Base-by-base conservation (phyloP, 2,888 invertebrate genomes). In the Sminthurinus aureus region DNA sequence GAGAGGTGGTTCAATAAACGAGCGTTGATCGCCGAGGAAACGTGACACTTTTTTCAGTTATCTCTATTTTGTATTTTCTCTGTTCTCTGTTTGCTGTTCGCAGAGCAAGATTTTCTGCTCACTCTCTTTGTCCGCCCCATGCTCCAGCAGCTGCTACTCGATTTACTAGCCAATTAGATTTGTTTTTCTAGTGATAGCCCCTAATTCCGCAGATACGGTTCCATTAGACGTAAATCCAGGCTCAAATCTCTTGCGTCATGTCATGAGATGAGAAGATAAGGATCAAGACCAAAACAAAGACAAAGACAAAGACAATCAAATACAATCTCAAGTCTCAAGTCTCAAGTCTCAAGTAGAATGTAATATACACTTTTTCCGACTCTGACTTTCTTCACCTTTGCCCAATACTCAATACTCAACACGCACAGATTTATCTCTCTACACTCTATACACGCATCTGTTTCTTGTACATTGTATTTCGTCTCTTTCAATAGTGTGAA, bases 1-100 rank as follows among this genome's bases (percentile, higher is more conserved):
- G 15, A 52, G 80, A 78, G 71, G 51, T 24, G 69, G 78, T 83
- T 78, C 74, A 78, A 78, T 83, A 83, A 83, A 83, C 73, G 77
- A 83, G 83, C 73, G 50, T 79, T 83, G 58, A 79, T 83, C 78
- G 78, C 15, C 20, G 12, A 58, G 73, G 66, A 69, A 71, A 76
- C 73, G 79, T 82, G 75, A 75, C 51, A 75, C 75, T 75, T 75
- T 75, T 51, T 58, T n/a, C 51, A n/a, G 38, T 38, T n/a, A 18
- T 38, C 75, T 75, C 51, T 75, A 38, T 50, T 51, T 51, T 75
- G n/a, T 75, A 38, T 50, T 51, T 51, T 75, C 75, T 75, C 75
- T 26, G 24, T 74, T 38, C 38, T 51, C 12, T 38, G 50, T 15
- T n/a, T 75, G 4, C 9, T 75, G 50, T 51, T n/a, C 18, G n/a